Base-by-base conservation (phyloP, 2,797 vertebrate species). In the Ctenopoma kingsleyae region DNA sequence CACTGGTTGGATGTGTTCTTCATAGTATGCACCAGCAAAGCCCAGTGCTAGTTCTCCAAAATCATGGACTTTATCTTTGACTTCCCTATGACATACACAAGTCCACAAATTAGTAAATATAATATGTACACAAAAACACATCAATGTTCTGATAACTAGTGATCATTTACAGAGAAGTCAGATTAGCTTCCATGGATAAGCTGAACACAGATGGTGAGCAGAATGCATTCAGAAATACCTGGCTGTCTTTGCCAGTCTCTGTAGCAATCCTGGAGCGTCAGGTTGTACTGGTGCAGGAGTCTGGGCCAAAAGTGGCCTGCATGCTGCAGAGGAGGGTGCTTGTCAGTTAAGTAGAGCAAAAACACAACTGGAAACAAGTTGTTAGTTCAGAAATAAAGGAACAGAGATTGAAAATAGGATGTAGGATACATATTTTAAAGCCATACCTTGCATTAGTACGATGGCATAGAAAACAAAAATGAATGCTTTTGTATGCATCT, bases 1-100 rank as follows among this genome's bases (percentile, higher is more conserved):
- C 47, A 77, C 36, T 2, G 91, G 80, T 36, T 93, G 84, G 60
- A 95, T 57, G 78, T 93, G 86, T 10, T 94, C 94, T 46, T 91
- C 87, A 17, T 92, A 94, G 78, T 90, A 94, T 58, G 82, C 19
- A 0, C 16, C 78, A 38, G 64, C 12, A 0, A 76, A 86, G 4
- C 17, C 86, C 20, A 53, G 0, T 6, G 74, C 60, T 0, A 20
- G 0, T 6, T 2, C 69, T 9, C 88, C 81, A 1, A 49, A 4
- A 3, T 0, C 22, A 61, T 77, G 61, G 60, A 79, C 79, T 66
- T 56, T 87, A 27, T 20, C 46, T 69, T 20, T 83, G 67, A 60
- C 75, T 47, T 46, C 22, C 36, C 91, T 93, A 22, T 22, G 56
- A 57, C 12, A 60, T 19, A 5, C 23, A 82, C 32, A 70, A 71